These are phyloP conservation scores for Ameiurus melas DNA, from an alignment of 2,113 vertebrate species.

Conservation along the genomic window DNA sequence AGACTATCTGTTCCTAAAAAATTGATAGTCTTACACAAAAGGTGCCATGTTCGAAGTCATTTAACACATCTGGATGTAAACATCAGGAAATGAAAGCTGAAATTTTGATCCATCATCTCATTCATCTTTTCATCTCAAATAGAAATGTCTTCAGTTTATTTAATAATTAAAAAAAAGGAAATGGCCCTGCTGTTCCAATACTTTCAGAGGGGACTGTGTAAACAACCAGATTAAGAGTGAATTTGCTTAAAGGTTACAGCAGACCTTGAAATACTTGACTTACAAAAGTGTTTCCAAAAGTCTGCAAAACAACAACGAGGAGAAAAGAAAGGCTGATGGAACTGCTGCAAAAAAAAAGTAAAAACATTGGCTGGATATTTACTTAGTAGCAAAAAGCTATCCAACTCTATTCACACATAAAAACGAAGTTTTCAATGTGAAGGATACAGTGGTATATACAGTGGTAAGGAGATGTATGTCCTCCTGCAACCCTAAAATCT, in stretches of 20 bases:
- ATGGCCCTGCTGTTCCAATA: neutral
- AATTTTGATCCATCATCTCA: neutral
- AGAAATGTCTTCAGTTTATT: neutral
- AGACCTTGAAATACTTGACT: conserved; percentile 5
- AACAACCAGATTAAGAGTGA: neutral
- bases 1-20: neutral
- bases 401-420: neutral
- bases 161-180: neutral
- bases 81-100: neutral
- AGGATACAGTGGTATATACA: neutral
- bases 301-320: neutral
- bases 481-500: too few relatives aligned
- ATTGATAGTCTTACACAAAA: neutral
- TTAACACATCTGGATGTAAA: neutral
- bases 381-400: neutral
- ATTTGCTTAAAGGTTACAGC: neutral
- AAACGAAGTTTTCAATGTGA: neutral
- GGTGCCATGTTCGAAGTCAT: neutral
- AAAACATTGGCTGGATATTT: neutral
- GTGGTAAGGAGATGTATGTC: neutral
- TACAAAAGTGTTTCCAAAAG: neutral
- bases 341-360: neutral
- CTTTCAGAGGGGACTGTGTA: neutral
- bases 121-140: neutral
- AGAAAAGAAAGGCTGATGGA: neutral